These are phyloP conservation scores for Drosophila anomelani DNA, from an alignment of 2,888 invertebrate genomes.

Conservation along the genomic window DNA sequence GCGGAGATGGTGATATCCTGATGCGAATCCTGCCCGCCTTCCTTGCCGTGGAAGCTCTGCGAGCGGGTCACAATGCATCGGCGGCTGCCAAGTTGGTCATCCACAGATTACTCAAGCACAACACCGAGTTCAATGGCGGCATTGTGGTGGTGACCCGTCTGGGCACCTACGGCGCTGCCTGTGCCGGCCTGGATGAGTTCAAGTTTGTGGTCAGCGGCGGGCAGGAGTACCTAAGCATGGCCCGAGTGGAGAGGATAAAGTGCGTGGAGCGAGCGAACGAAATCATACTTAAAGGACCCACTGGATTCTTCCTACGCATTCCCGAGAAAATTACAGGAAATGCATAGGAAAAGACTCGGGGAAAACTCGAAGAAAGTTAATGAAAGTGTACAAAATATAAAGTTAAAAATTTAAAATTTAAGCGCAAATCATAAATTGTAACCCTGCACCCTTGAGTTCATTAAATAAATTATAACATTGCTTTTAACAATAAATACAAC, in stretches of 20 bases:
- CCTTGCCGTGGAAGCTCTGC: slow-evolving; percentile 95
- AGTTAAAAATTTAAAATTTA: background rate
- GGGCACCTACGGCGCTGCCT: slow-evolving; percentile 93
- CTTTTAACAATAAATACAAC: background rate
- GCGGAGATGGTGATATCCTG: slow-evolving; percentile 99
- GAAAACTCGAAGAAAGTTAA: background rate
- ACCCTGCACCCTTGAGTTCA: no score
- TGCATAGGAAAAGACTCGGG: no score
- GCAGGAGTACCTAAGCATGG: background rate
- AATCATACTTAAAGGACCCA: slow-evolving; percentile 13
- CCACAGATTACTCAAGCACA: slow-evolving; percentile 89
- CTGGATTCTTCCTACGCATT: background rate
- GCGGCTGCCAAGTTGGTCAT: slow-evolving; percentile 91
- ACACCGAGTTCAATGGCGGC: slow-evolving; percentile 93
- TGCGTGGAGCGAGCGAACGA: slow-evolving; percentile 21
- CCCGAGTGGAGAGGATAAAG: slow-evolving; percentile 30
- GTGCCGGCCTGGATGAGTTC: slow-evolving; percentile 89
- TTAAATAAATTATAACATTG: no score
- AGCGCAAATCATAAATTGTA: no score
- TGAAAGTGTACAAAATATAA: background rate
- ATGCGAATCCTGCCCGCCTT: slow-evolving; percentile 97
- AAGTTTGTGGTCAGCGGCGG: slow-evolving; percentile 86
- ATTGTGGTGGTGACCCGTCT: slow-evolving; percentile 90
- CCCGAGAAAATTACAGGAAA: background rate
- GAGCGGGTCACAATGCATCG: slow-evolving; percentile 89